phyloP scores from a whole-genome alignment of 1,140 invertebrate genomes.

The Sesamia nonagrioides region DNA sequence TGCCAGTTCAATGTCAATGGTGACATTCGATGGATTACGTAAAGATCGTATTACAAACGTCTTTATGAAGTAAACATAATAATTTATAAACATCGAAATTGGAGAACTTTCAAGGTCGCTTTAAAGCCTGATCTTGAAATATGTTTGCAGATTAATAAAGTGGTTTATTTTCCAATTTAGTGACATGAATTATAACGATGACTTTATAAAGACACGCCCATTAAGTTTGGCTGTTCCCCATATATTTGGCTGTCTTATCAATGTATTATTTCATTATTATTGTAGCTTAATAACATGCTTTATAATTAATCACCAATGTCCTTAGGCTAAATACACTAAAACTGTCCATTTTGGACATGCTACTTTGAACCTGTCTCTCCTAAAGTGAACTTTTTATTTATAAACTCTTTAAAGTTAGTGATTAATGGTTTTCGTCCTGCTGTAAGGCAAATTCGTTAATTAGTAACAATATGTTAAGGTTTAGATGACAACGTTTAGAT shows the following conservation, averaged over 20 bases:
- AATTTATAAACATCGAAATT: too few relatives aligned
- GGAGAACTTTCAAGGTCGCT: too few relatives aligned
- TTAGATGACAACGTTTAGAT: conserved; percentile 31
- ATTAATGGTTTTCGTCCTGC: conserved; percentile 37
- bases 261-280: conserved; percentile 32
- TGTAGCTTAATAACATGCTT: background rate
- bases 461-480: conserved; percentile 40
- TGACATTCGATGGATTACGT: too few relatives aligned
- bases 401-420: conserved; percentile 41
- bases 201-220: background rate
- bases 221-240: background rate
- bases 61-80: too few relatives aligned
- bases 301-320: conserved; percentile 30
- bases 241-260: conserved; percentile 7
- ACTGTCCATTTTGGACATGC: conserved; percentile 17
- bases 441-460: conserved; percentile 47
- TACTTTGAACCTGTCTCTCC: conserved; percentile 28
- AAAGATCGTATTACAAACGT: too few relatives aligned
- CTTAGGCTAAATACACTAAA: conserved; percentile 34
- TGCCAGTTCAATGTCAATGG: too few relatives aligned
- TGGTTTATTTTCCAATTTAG: background rate
- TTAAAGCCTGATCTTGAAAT: background rate
- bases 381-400: conserved; percentile 42
- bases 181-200: background rate
- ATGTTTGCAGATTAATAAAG: background rate